These are phyloP conservation scores for Parnassius glacialis DNA, from an alignment of 2,888 invertebrate genomes.

Conservation along the genomic window DNA sequence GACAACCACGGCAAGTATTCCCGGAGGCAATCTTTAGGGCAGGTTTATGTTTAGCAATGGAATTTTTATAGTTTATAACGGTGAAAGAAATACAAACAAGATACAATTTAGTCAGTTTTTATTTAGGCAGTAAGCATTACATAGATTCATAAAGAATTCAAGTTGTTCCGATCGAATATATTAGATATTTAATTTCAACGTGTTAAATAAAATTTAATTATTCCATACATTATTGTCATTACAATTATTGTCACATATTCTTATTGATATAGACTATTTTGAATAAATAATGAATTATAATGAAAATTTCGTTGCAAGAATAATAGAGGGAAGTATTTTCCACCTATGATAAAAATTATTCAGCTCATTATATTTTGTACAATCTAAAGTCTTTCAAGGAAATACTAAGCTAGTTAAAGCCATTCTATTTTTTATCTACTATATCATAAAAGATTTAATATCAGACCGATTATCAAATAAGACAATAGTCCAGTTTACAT, in stretches of 20 bases:
- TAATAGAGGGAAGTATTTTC: constrained; percentile 19
- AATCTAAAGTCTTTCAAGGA: constrained; percentile 73
- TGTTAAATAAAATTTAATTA: constrained; percentile 4
- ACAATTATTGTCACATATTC: constrained; percentile 22
- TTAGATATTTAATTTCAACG: not conserved
- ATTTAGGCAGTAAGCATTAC: constrained; percentile 24
- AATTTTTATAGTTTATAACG: too few species aligned
- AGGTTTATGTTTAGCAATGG: too few species aligned
- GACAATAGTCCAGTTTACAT: too few species aligned
- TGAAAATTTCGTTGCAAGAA: constrained; percentile 26
- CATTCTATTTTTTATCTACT: constrained; percentile 56
- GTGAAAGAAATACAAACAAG: not conserved
- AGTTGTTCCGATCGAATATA: constrained; percentile 13
- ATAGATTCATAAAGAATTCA: constrained; percentile 12
- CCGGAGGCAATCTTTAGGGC: too few species aligned
- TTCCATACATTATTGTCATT: constrained; percentile 21
- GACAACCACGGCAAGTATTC: too few species aligned
- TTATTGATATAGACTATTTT: constrained; percentile 13
- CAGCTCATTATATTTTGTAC: constrained; percentile 54
- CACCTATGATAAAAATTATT: constrained; percentile 14
- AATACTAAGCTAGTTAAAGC: constrained; percentile 78
- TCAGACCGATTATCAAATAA: too few species aligned
- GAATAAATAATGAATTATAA: constrained; percentile 4
- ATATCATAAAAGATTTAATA: too few species aligned
- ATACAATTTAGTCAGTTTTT: constrained; percentile 23